Conservation (phyloP, 2,888 invertebrate genomes). For the Limnephilus marmoratus region DNA sequence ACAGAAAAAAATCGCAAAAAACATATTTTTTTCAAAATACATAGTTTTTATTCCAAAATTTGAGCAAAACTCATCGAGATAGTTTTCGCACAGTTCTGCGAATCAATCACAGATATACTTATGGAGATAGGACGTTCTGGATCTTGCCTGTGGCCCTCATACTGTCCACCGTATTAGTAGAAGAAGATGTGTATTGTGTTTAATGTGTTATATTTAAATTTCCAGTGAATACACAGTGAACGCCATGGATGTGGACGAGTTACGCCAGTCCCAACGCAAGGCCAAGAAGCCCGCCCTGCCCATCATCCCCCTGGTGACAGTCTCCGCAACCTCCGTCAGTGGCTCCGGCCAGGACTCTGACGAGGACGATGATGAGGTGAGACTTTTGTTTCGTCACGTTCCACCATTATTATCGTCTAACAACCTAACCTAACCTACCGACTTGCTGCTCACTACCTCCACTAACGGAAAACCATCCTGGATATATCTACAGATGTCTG, state of each 20-base stretch:
- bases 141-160: too few species aligned
- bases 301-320: conserved; percentile 71
- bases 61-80: too few species aligned
- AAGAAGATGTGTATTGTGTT: conserved; percentile 29
- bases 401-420: neutral
- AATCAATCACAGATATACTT: too few species aligned
- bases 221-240: conserved; percentile 90
- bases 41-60: too few species aligned
- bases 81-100: too few species aligned
- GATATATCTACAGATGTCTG: neutral
- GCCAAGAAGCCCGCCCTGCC: conserved; percentile 78
- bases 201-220: conserved; percentile 9
- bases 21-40: too few species aligned
- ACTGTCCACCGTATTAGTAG: too few species aligned
- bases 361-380: conserved; percentile 83
- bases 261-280: conserved; percentile 85
- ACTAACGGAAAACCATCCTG: neutral
- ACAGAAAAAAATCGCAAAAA: too few species aligned
- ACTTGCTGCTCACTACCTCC: neutral
- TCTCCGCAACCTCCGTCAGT: conserved; percentile 75
- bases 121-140: too few species aligned
- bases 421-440: too few species aligned
- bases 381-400: neutral
- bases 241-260: conserved; percentile 91
- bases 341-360: conserved; percentile 81